Evolutionary conservation across 2,113 vertebrate genomes (phyloP).

Genomic region (Gavia stellata): DNA sequence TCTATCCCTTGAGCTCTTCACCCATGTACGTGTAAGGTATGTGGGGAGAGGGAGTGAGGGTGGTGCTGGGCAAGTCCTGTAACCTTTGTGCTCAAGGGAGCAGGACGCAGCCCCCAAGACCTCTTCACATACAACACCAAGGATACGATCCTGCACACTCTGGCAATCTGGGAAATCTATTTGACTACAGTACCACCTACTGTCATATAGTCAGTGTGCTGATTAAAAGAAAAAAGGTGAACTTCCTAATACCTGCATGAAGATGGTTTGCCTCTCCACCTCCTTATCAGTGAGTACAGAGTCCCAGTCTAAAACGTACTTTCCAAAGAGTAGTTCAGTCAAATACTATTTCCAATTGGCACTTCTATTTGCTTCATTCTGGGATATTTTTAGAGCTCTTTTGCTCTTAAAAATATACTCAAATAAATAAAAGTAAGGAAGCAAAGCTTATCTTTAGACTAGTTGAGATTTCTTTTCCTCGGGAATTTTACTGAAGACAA

Average conservation of each 20-base stretch:
- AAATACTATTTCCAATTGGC: neutral
- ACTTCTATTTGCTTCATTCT: neutral
- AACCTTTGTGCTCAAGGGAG: neutral
- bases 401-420: neutral
- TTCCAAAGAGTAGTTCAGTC: neutral
- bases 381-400: neutral
- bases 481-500: neutral
- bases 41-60: neutral
- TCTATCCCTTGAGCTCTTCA: neutral
- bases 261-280: neutral
- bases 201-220: neutral
- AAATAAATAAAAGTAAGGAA: neutral
- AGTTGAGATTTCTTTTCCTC: neutral
- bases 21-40: fast-evolving
- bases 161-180: neutral
- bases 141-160: neutral
- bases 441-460: neutral
- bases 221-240: neutral
- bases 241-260: neutral
- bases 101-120: neutral
- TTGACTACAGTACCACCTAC: neutral
- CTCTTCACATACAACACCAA: neutral
- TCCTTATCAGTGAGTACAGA: neutral
- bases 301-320: neutral
- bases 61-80: too few species aligned